Evolutionary conservation across 2,888 invertebrate genomes (phyloP).

Genomic region (Lasioglossum morio): DNA sequence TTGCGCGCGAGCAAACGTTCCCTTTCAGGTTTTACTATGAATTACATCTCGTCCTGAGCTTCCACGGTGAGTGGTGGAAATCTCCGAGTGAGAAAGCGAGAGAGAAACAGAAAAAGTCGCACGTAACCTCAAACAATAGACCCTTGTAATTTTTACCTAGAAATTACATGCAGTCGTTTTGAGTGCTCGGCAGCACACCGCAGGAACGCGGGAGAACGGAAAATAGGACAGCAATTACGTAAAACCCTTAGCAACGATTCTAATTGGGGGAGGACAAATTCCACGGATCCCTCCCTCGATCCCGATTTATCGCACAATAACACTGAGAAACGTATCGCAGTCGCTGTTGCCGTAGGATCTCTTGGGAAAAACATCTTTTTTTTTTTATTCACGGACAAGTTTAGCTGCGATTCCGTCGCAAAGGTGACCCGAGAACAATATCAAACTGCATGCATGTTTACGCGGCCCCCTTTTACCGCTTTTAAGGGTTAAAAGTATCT

Average conservation of each 20-base stretch:
- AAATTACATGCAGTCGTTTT: neutral
- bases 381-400: neutral
- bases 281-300: neutral
- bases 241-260: constrained; percentile 1
- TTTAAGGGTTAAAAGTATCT: constrained; percentile 20
- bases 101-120: neutral
- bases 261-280: neutral
- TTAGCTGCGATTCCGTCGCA: neutral
- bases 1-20: neutral
- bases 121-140: neutral
- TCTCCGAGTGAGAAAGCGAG: neutral
- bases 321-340: neutral
- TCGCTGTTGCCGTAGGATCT: neutral
- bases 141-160: constrained; percentile 5
- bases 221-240: constrained; percentile 7
- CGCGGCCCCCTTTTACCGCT: constrained; percentile 10
- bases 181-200: neutral
- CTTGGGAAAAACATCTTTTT: too few relatives aligned
- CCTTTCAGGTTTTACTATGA: neutral
- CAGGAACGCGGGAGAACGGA: neutral
- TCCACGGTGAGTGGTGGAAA: neutral
- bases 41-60: neutral
- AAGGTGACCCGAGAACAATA: neutral
- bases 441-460: constrained; percentile 1
- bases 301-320: neutral